Evolutionary conservation across 1,140 invertebrate species (phyloP).

Genomic region (Drosophila nikananu): DNA sequence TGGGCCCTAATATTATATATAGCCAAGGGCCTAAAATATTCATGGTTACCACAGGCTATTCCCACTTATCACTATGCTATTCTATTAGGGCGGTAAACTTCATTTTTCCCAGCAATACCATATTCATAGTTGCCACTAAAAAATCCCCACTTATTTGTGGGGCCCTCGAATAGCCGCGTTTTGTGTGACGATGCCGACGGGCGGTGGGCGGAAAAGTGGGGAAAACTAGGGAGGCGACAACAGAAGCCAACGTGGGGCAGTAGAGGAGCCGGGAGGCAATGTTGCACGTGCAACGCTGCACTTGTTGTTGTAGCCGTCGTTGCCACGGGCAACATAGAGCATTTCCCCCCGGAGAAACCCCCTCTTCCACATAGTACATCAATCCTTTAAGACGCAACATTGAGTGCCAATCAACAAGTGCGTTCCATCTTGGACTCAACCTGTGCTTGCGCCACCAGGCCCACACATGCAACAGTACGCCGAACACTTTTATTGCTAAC

Average conservation of each 20-base stretch:
- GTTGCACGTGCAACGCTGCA: conserved; percentile 61
- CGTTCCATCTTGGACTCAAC: conserved; percentile 71
- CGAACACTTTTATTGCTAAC: conserved; percentile 82
- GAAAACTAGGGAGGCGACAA: conserved; percentile 4
- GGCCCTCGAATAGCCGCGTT: conserved; percentile 2
- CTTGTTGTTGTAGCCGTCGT: conserved; percentile 47
- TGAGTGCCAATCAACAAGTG: conserved; percentile 83
- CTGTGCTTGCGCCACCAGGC: conserved; percentile 3
- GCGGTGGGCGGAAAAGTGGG: conserved; percentile 5
- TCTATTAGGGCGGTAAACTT: background rate
- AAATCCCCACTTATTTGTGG: conserved; percentile 20
- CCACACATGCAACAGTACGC: conserved; percentile 72
- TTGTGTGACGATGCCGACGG: conserved; percentile 2
- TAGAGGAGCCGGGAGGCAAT: background rate
- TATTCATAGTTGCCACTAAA: conserved; percentile 41
- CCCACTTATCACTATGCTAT: conserved; percentile 8
- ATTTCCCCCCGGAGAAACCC: background rate
- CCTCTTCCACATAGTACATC: conserved; percentile 55
- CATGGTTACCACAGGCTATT: background rate
- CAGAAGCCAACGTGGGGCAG: conserved; percentile 12
- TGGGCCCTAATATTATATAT: conserved; percentile 1
- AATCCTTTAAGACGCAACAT: conserved; percentile 83
- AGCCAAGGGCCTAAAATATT: conserved; percentile 4
- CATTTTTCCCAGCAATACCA: background rate
- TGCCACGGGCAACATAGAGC: conserved; percentile 52